phyloP scores from a whole-genome alignment of 2,797 vertebrate species.

The Peromyscus melanophrys region DNA sequence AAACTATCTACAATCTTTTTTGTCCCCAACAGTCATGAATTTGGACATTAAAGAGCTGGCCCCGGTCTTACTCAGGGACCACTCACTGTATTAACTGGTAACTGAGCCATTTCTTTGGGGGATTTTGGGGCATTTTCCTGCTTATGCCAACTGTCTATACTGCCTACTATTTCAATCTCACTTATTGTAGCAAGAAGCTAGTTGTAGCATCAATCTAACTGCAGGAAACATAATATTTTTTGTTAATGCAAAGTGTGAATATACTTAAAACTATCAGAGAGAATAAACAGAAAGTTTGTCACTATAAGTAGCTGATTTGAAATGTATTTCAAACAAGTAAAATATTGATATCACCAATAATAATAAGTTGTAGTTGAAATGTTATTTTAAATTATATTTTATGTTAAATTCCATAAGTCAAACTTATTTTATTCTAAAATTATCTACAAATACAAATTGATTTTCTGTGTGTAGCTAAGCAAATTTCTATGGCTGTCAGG shows the following conservation, averaged over 20 bases:
- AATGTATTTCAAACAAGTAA: neutral
- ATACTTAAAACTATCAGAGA: neutral
- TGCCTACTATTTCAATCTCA: neutral
- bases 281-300: neutral
- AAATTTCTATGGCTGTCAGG: neutral
- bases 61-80: accelerated
- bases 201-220: neutral
- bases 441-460: neutral
- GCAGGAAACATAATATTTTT: neutral
- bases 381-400: neutral
- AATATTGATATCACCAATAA: neutral
- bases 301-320: neutral
- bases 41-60: neutral
- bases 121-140: neutral
- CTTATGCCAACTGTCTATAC: neutral
- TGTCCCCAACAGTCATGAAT: neutral
- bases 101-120: neutral
- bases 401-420: neutral
- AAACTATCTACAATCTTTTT: neutral
- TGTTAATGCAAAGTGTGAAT: neutral
- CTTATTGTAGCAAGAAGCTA: neutral
- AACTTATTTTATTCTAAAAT: neutral
- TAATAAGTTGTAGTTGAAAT: neutral
- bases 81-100: neutral
- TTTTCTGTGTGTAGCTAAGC: neutral